Base-by-base conservation (phyloP, 35 echinoderm and acorn worm genomes). In the Holothuria glaberrima region DNA sequence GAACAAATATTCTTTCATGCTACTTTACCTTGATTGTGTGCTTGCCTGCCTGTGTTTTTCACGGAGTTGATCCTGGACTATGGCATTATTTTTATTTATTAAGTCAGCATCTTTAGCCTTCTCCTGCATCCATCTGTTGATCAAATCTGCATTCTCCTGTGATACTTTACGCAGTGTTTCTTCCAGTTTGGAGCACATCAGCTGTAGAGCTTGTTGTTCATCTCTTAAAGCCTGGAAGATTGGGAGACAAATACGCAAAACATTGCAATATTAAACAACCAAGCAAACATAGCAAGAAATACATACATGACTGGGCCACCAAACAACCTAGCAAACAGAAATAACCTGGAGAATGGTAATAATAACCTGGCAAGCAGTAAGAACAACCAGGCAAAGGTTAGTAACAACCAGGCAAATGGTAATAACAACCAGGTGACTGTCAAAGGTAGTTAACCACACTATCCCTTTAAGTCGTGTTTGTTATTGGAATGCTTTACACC, bases 31-130 rank as follows among this genome's bases (percentile, higher is more conserved):
- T 78, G 22, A 78, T 9, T 12, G 22, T 16, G 74, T 19, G 85
- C 22, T 82, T 57, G 17, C 89, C 17, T 83, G 44, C 63, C 89
- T 59, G 14, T 94, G 48, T 91, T 97, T 91, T 57, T 94, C 71
- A 19, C 91, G 76, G n/a, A 92, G 61, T 0, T 79, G 54, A 60
- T 66, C 30, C 22, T 92, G 91, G 54, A 91, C 89, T 13, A 59
- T 71, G 25, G 91, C 95, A 52, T 97, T 97, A 54, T 88, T 87
- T 50, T 75, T 59, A 74, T 97, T 97, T 28, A 97, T 85, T 12
- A 63, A 29, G 7, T 87, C 75, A 4, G 95, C 95, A 59, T 94
- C 85, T 34, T 54, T 52, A 0, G 89, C 90, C 65, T 97, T 97
- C 79, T 92, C 82, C 32, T 91, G 54, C 91, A 97, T 94, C 90